These are phyloP conservation scores for Omphaloscelis lunosa DNA, from an alignment of 2,888 invertebrate species.

Conservation along the genomic window DNA sequence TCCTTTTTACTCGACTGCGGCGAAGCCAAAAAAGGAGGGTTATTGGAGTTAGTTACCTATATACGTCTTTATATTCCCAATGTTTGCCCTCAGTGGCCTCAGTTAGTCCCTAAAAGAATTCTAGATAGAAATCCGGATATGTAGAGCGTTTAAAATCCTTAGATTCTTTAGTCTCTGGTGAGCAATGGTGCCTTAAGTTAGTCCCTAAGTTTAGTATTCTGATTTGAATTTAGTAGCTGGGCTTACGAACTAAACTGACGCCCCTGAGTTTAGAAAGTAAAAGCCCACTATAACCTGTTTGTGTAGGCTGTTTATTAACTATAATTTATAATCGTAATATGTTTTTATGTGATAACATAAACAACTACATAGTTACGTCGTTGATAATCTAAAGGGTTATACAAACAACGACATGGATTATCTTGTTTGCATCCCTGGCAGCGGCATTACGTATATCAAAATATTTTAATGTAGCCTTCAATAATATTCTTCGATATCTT, in stretches of 20 bases:
- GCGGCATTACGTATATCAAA: background rate
- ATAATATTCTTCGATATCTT: background rate
- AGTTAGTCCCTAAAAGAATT: background rate
- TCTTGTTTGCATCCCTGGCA: background rate
- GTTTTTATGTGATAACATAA: conserved; percentile 34
- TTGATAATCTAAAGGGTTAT: conserved; percentile 32
- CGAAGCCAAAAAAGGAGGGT: no score
- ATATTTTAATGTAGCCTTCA: conserved; percentile 8
- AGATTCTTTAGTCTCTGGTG: background rate
- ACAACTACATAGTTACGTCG: conserved; percentile 17
- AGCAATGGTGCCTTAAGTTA: background rate
- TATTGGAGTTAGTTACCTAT: background rate
- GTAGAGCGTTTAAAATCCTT: background rate
- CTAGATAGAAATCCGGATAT: background rate
- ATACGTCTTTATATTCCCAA: background rate
- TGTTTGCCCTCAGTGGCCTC: background rate
- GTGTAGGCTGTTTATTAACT: conserved; percentile 8
- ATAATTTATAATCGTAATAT: conserved; percentile 23
- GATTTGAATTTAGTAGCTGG: background rate
- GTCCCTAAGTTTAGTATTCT: background rate
- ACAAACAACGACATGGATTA: conserved; percentile 33
- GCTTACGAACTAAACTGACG: conserved; percentile 7
- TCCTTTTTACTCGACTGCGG: background rate
- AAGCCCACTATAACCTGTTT: conserved; percentile 11
- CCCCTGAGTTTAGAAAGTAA: background rate